A percentile compares a stretch with the other conserved stretches of the same genome.
Conservation (phyloP, 2,888 invertebrate species). For the Monoplex corrugatus region DNA sequence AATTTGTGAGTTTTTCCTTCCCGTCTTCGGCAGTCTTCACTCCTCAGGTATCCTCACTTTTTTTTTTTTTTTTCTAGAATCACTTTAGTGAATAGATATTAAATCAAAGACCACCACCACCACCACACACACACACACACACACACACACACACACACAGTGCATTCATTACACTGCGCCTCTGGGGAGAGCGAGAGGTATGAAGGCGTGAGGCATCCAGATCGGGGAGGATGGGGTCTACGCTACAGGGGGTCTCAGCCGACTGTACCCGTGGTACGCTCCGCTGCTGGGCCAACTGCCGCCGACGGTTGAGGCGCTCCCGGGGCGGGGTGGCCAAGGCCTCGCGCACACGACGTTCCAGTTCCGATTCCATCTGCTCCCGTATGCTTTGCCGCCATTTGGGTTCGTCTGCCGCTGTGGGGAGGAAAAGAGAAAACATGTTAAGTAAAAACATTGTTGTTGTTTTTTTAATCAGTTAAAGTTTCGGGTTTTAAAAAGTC, state of each 20-base stretch:
- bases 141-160: neutral
- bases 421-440: neutral
- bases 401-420: constrained; percentile 64
- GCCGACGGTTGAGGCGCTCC: constrained; percentile 61
- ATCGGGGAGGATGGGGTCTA: neutral
- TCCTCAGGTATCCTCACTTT: too few relatives aligned
- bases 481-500: too few relatives aligned
- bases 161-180: constrained; percentile 22
- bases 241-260: neutral
- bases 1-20: too few relatives aligned
- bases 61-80: too few relatives aligned
- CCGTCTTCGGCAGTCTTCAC: too few relatives aligned
- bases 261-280: constrained; percentile 27
- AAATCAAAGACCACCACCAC: neutral
- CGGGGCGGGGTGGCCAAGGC: constrained; percentile 80
- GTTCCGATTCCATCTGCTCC: constrained; percentile 78
- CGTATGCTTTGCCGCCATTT: constrained; percentile 76
- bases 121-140: neutral
- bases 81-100: too few relatives aligned
- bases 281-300: constrained; percentile 45
- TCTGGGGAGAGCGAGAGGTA: neutral
- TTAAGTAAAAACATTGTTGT: too few relatives aligned
- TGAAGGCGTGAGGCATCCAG: neutral
- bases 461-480: too few relatives aligned
- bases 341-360: constrained; percentile 77